Evolutionary conservation across 2,113 vertebrate genomes (phyloP).

Genomic region (Copsychus sechellarum): DNA sequence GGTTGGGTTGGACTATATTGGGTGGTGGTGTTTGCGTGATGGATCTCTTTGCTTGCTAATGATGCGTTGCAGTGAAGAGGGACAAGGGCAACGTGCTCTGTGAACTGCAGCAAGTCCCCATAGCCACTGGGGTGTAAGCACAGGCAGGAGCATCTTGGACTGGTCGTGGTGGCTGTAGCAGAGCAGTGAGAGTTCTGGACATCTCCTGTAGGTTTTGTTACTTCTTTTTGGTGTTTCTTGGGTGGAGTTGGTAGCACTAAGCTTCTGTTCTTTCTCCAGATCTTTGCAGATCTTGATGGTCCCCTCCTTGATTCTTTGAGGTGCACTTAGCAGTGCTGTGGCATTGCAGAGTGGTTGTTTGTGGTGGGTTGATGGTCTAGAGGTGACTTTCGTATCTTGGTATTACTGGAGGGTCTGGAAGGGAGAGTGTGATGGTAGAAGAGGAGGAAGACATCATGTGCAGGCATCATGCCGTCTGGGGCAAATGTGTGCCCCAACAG

Average conservation of each 20-base stretch:
- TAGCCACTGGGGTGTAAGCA: background rate
- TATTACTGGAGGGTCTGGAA: background rate
- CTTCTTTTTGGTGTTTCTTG: background rate
- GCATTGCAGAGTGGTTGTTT: background rate
- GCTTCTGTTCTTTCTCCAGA: background rate
- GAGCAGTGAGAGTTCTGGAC: background rate
- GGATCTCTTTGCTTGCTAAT: background rate
- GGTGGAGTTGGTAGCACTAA: background rate
- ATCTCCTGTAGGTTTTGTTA: background rate
- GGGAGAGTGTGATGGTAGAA: background rate
- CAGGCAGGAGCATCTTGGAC: background rate
- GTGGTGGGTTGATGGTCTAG: background rate
- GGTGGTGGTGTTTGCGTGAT: background rate
- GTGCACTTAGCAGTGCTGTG: background rate
- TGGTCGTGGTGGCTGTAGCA: background rate
- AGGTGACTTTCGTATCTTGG: background rate
- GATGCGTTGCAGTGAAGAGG: background rate
- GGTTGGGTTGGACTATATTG: background rate
- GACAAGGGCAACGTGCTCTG: fast-evolving
- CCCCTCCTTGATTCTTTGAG: background rate
- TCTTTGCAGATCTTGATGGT: background rate
- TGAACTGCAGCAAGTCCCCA: background rate
- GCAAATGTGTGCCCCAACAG: fast-evolving
- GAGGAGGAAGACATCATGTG: background rate
- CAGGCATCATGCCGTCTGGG: background rate